phyloP scores from a whole-genome alignment of 1,140 invertebrate species.

The Telenomus remus region DNA sequence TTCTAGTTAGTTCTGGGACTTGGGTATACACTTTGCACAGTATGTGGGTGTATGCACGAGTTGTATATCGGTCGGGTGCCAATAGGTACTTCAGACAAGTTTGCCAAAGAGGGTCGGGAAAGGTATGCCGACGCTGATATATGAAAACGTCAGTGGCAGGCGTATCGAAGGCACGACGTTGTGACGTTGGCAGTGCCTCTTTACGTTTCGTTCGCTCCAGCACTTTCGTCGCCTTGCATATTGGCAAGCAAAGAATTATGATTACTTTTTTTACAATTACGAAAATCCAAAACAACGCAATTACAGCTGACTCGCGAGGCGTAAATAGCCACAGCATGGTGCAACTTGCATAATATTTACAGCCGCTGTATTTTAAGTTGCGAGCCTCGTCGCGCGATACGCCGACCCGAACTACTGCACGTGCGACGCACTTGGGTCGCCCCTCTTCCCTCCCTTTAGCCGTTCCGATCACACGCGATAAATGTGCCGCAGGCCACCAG shows the following conservation, averaged over 20 bases:
- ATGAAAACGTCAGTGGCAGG: conserved; percentile 74
- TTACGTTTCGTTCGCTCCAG: conserved; percentile 67
- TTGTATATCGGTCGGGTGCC: conserved; percentile 66
- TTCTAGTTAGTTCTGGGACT: no score
- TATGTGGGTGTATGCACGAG: conserved; percentile 28
- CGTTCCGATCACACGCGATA: conserved; percentile 25
- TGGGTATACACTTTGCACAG: not conserved
- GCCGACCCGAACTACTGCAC: conserved; percentile 56
- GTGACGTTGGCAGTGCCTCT: conserved; percentile 49
- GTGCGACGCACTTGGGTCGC: conserved; percentile 52
- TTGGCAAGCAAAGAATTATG: not conserved
- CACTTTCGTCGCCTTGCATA: conserved; percentile 58
- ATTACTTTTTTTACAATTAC: not conserved
- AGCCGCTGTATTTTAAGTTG: conserved; percentile 42
- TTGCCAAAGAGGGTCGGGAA: conserved; percentile 49
- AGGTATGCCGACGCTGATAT: conserved; percentile 68
- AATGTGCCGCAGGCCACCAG: conserved; percentile 50
- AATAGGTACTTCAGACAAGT: conserved; percentile 66
- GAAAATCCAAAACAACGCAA: conserved; percentile 1
- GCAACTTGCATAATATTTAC: conserved; percentile 49
- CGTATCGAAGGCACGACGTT: conserved; percentile 68
- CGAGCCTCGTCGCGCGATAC: conserved; percentile 45
- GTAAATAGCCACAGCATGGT: conserved; percentile 4
- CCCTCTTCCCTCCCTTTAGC: not conserved
- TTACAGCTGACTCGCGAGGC: not conserved